Evolutionary conservation across 2,888 invertebrate genomes (phyloP).

Genomic region (Acrocera orbiculus): DNA sequence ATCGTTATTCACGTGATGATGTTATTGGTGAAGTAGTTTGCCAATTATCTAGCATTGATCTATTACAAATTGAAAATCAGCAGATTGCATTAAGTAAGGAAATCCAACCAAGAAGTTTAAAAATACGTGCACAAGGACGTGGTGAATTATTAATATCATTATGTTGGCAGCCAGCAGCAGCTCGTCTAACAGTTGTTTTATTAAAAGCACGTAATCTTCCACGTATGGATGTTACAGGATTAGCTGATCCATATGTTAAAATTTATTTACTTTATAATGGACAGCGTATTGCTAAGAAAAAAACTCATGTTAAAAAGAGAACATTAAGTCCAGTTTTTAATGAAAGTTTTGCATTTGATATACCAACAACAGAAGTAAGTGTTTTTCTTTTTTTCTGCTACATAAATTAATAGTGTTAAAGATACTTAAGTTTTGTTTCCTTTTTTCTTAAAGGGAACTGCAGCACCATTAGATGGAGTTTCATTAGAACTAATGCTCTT

Average conservation of each 20-base stretch:
- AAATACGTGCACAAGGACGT: constrained; percentile 83
- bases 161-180: constrained; percentile 96
- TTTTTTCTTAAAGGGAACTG: constrained; percentile 22
- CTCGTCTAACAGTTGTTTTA: constrained; percentile 87
- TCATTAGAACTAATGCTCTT: constrained; percentile 37
- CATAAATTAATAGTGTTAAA: not conserved
- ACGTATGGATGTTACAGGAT: constrained; percentile 93
- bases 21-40: constrained; percentile 95
- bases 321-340: constrained; percentile 97
- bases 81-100: constrained; percentile 70
- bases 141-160: constrained; percentile 90
- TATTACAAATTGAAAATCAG: constrained; percentile 55
- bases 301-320: constrained; percentile 96
- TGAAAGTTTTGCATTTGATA: constrained; percentile 96
- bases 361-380: constrained; percentile 52
- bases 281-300: constrained; percentile 97
- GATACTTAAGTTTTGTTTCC: not conserved
- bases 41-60: constrained; percentile 46
- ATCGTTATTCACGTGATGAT: constrained; percentile 94
- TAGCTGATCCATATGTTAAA: constrained; percentile 93
- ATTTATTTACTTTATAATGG: constrained; percentile 93
- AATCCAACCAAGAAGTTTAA: constrained; percentile 81
- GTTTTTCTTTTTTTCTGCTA: not conserved
- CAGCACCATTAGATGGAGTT: constrained; percentile 29
- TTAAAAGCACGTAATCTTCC: constrained; percentile 94